Conservation (phyloP, 2,797 vertebrate genomes). For the Orientallactaga sibirica region DNA sequence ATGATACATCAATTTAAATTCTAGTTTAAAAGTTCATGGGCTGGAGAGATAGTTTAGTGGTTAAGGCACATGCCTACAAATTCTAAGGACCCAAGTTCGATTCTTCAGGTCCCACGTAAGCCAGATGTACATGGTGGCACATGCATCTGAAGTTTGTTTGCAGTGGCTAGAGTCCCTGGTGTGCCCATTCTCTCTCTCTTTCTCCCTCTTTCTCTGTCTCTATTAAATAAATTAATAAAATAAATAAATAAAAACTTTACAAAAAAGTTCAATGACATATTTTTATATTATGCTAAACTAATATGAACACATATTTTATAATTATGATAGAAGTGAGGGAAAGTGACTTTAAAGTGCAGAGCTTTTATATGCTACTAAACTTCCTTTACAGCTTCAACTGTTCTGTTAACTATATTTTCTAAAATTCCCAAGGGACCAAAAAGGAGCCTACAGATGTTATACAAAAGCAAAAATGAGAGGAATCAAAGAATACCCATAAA, state of each 20-base stretch:
- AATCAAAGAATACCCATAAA: neutral
- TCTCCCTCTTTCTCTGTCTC: too few relatives aligned
- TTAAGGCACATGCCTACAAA: too few relatives aligned
- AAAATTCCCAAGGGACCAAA: too few relatives aligned
- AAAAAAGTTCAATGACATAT: neutral
- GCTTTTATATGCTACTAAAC: neutral
- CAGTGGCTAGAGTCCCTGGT: too few relatives aligned
- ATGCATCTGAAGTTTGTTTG: too few relatives aligned
- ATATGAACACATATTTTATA: neutral
- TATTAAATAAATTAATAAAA: too few relatives aligned
- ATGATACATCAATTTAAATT: neutral
- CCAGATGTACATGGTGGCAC: too few relatives aligned
- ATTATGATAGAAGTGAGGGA: neutral
- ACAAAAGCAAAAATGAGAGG: neutral
- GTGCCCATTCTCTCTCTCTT: too few relatives aligned
- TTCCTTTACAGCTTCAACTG: neutral
- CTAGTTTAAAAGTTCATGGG: neutral
- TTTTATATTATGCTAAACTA: neutral
- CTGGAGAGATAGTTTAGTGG: too few relatives aligned
- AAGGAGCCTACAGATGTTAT: neutral
- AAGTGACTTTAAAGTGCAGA: neutral
- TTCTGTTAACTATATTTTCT: neutral
- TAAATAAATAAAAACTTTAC: too few relatives aligned
- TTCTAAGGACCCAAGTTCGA: too few relatives aligned
- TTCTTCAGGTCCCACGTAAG: too few relatives aligned